Evolutionary conservation across 2,797 vertebrate species (phyloP).

Genomic region (Ceryle rudis): DNA sequence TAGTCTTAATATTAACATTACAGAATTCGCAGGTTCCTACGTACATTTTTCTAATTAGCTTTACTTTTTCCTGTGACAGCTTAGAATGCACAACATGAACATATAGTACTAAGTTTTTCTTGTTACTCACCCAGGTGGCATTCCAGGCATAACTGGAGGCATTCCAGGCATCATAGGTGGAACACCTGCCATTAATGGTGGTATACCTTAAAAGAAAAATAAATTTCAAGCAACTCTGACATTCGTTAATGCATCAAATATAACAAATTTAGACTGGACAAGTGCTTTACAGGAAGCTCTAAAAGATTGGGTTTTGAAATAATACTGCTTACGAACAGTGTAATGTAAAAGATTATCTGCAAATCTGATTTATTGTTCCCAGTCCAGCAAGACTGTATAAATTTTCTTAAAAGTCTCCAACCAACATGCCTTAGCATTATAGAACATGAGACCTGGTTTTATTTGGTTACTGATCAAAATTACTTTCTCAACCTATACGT

Average conservation of each 20-base stretch:
- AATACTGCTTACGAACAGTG: not conserved
- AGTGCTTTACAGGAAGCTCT: not conserved
- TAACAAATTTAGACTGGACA: not conserved
- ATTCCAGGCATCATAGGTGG: constrained; percentile 97
- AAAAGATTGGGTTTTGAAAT: fast-evolving
- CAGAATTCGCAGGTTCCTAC: not conserved
- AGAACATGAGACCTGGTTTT: not conserved
- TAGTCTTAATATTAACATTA: not conserved
- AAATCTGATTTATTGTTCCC: not conserved
- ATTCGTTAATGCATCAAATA: not conserved
- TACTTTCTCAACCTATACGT: not conserved
- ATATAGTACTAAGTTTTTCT: not conserved
- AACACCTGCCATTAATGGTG: constrained; percentile 94
- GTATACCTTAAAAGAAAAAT: constrained; percentile 86
- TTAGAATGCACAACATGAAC: not conserved
- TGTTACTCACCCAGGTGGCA: constrained; percentile 92
- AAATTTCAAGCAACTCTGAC: not conserved
- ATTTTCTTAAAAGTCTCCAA: not conserved
- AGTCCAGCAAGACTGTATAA: not conserved
- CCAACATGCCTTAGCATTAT: not conserved
- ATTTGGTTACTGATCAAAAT: not conserved
- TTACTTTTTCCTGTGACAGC: not conserved
- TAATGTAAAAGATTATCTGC: not conserved
- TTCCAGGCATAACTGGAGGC: constrained; percentile 95
- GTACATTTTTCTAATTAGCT: not conserved